Evolutionary conservation across 2,888 invertebrate genomes (phyloP).

Genomic region (Amphipoea oculea): DNA sequence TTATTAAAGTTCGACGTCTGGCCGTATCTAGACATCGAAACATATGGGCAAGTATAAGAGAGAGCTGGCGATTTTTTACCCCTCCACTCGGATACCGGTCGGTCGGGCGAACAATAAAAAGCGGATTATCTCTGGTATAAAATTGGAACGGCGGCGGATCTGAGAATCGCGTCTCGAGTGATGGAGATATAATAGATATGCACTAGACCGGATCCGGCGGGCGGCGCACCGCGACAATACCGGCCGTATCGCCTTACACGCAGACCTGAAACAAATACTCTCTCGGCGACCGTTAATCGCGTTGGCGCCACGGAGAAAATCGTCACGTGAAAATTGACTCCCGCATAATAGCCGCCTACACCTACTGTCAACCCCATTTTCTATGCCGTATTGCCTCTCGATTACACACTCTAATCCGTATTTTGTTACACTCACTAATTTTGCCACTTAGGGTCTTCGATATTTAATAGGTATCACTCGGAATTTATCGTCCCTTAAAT

Average conservation of each 20-base stretch:
- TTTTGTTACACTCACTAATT: constrained; percentile 52
- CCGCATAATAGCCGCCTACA: constrained; percentile 62
- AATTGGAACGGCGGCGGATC: constrained; percentile 84
- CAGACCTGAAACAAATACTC: constrained; percentile 87
- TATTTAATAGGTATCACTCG: constrained; percentile 25
- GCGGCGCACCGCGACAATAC: constrained; percentile 85
- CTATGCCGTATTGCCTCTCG: constrained; percentile 49
- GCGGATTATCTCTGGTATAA: constrained; percentile 83
- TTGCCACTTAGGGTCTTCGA: constrained; percentile 38
- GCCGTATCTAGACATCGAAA: constrained; percentile 61
- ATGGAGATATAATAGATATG: constrained; percentile 87
- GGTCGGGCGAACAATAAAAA: constrained; percentile 80
- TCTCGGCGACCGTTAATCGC: constrained; percentile 84
- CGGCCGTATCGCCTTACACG: constrained; percentile 86
- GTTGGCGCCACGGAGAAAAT: constrained; percentile 86
- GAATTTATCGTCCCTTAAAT: constrained; percentile 22
- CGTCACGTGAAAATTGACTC: constrained; percentile 83
- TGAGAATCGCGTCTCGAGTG: constrained; percentile 81
- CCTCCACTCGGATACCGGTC: constrained; percentile 60
- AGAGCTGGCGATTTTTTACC: constrained; percentile 72
- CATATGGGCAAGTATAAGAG: constrained; percentile 68
- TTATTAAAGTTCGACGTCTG: constrained; percentile 60
- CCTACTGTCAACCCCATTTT: constrained; percentile 51
- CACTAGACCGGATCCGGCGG: constrained; percentile 87
- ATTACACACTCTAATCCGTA: constrained; percentile 54